Evolutionary conservation across 2,113 vertebrate genomes (phyloP).

Genomic region (Centropus unirufus): DNA sequence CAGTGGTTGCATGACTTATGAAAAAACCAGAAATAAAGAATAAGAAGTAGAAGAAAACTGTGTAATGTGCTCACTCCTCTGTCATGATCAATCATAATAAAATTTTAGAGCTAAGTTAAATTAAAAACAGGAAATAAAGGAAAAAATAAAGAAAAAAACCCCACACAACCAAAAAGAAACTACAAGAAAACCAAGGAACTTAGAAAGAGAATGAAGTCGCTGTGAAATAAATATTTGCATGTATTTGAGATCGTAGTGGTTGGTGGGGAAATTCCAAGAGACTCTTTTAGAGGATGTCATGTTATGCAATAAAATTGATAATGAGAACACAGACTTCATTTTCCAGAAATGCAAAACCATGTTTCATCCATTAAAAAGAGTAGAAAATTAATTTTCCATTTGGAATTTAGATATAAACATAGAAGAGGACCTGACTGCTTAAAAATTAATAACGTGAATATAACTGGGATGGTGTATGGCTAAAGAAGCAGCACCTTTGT

Average conservation of each 20-base stretch:
- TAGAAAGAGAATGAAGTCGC: not conserved
- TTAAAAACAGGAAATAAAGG: not conserved
- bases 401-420: not conserved
- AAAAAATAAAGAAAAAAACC: not conserved
- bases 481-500: not conserved
- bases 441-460: not conserved
- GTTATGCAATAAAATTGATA: not conserved
- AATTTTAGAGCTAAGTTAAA: not conserved
- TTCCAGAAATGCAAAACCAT: not conserved
- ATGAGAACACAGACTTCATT: not conserved
- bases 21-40: not conserved
- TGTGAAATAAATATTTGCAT: not conserved
- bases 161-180: not conserved
- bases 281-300: not conserved
- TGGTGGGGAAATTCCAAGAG: not conserved
- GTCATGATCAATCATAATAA: not conserved
- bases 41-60: not conserved
- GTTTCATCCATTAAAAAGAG: not conserved
- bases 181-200: not conserved
- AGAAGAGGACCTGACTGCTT: not conserved
- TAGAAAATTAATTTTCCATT: not conserved
- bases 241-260: not conserved
- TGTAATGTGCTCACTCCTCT: not conserved
- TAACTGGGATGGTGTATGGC: not conserved
- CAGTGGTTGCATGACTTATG: not conserved